Base-by-base conservation (phyloP, 2,113 vertebrate species). In the Dasyprocta punctata region DNA sequence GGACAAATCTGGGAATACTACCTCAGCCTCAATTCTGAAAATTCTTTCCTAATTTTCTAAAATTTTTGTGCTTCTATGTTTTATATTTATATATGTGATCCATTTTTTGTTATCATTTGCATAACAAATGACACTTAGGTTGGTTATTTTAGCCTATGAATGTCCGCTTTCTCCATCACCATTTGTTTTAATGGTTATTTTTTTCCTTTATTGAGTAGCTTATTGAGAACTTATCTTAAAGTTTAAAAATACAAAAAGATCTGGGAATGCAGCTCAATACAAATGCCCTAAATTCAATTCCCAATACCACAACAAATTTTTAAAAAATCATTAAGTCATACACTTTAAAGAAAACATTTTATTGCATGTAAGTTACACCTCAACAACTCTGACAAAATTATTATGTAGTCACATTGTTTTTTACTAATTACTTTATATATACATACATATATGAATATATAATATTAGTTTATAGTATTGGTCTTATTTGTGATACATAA, bases 321-420 rank as follows among this genome's bases (percentile, higher is more conserved):
- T 16, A 14, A 65, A 65, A 65, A 67, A 67, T 19, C 33, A 69
- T 69, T 16, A n/a, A 69, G 63, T n/a, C 36, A 69, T 69, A 69
- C 65, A n/a, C 13, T 47, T 49, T n/a, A n/a, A 93, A 75, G 14
- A 92, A 52, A 54, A 30, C 7, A 67, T n/a, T 54, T 86, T 86
- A 44, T 41, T 36, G 33, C 65, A 73, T 82, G n/a, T 71, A 89
- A 89, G 41, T 77, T 47, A 47, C 44, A 71, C 36, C 36, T 90
- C n/a, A 63, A 44, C 36, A 69, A 73, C 49, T 86, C 73, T 90
- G 73, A 94, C 8, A 82, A 75, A 91, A 84, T 90, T 63, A 81
- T 73, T 65, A 33, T 33, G 63, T 65, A 65, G 30, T 65, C 30
- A 65, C 33, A 30, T 65, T 33, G 63, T n/a, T 65, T 65, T 63